Base-by-base conservation (phyloP, 2,888 invertebrate species). In the Lithodes maja region DNA sequence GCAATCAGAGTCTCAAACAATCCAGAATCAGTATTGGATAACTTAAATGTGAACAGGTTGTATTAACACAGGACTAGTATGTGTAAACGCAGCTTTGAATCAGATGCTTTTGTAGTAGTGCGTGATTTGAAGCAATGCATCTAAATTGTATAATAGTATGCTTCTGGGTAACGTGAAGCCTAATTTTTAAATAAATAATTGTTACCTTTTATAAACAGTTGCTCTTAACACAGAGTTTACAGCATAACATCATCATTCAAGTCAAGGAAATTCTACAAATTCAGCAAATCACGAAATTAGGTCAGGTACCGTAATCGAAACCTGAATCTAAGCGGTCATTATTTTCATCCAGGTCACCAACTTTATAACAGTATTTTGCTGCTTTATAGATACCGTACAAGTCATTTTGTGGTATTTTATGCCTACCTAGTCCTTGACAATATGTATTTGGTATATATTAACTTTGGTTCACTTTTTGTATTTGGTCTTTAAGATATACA, bases 21-120 rank as follows among this genome's bases (percentile, higher is more conserved):
- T 49, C 75, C 33, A 55, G 53, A 74, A n/a, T 84, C 49, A 54
- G 75, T 84, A 74, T 75, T 84, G 75, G 55, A 75, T 33, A 50
- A 84, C 2, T 54, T 33, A 74, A 53, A 53, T n/a, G 52, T 74
- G 5, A 33, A 74, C 84, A 74, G 49, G 74, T 75, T 54, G 54
- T 75, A 55, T 71, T 80, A 85, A 80, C 85, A 85, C 85, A 85
- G 79, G 71, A 80, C 53, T 71, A n/a, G 69, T 53, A 68, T 74
- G 69, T 15, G 15, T 77, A 54, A 55, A 75, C 75, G 33, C 77
- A 52, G 15, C 74, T 53, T 54, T 54, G 49, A 9, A 55, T 17
- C 49, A 61, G 12, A 61, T 61, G 61, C 61, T 61, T 7, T 12
- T 61, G 61, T 61, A 61, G 61, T 12, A 61, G 61, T 61, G 12